Base-by-base conservation (phyloP, 2,888 invertebrate species). In the Latrodectus hesperus region DNA sequence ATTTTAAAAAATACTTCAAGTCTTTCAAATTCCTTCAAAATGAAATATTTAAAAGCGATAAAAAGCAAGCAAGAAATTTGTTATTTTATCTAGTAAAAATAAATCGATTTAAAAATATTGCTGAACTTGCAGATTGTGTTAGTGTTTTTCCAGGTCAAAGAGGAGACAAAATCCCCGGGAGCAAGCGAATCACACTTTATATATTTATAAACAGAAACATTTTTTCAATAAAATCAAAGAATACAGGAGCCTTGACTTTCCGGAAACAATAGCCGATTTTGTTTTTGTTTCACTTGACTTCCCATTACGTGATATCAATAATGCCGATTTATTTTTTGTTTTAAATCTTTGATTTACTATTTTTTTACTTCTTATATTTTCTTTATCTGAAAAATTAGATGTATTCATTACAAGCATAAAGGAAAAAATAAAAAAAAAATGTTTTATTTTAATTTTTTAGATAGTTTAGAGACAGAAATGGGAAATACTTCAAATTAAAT, bases 81-180 rank as follows among this genome's bases (percentile, higher is more conserved):
- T 38, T 38, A 38, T 38, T 38, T 38, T 38, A 38, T 38, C 38
- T 38, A 6, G 60, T 72, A 38, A 80, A 80, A 80, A 72, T 80
- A 80, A 80, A 80, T 80, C 80, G 72, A 80, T 80, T 80, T 80
- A 72, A 80, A 80, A 79, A 72, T 80, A 80, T 80, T 72, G 80
- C 80, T 10, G 60, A 12, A 51, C 72, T 80, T 80, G 80, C 80
- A 80, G 80, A 72, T 64, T 72, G 72, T 72, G 22, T 38, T 64
- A 65, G 72, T 72, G 22, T 38, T 38, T 70, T 80, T 80, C 64
- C 60, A 64, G 81, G 81, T 65, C 74, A 22, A 74, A 65, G 73
- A 74, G 73, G 80, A 80, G 72, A 60, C 72, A 38, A 22, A 6
- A 73, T 81, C 52, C 73, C 81, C 81, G 26, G 52, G 64, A 73